These are phyloP conservation scores for Acleris emargana DNA, from an alignment of 2,888 invertebrate species.

Conservation along the genomic window DNA sequence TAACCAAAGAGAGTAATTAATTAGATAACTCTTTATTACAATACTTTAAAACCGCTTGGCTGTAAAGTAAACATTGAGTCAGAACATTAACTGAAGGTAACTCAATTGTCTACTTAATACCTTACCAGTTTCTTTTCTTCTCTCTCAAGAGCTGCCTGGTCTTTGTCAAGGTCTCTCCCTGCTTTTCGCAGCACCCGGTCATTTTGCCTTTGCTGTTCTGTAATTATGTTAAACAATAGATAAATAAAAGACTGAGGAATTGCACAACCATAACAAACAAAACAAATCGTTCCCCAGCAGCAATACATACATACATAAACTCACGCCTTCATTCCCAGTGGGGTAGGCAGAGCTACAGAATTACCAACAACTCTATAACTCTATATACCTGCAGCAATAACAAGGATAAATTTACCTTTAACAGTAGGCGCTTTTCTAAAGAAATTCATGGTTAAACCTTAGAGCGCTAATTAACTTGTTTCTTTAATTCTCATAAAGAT, in stretches of 20 bases:
- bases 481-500: not conserved
- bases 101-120: not conserved
- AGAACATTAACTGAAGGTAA: not conserved
- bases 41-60: too few relatives aligned
- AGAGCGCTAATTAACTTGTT: not conserved
- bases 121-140: slow-evolving; percentile 94
- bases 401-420: slow-evolving; percentile 74
- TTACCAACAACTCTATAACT: too few relatives aligned
- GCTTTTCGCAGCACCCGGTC: slow-evolving; percentile 92
- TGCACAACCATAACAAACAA: slow-evolving; percentile 4
- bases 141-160: slow-evolving; percentile 90
- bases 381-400: not conserved
- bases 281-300: not conserved
- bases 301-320: too few relatives aligned
- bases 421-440: slow-evolving; percentile 86
- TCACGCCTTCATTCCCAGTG: too few relatives aligned
- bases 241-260: not conserved
- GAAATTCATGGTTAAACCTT: slow-evolving; percentile 69
- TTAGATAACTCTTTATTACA: too few relatives aligned
- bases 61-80: slow-evolving; percentile 2
- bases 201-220: slow-evolving; percentile 93
- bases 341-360: too few relatives aligned
- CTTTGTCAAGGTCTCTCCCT: slow-evolving; percentile 92
- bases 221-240: slow-evolving; percentile 43
- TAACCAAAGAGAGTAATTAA: too few relatives aligned